Evolutionary conservation across 2,797 vertebrate genomes (phyloP).

Genomic region (Sebastes diaconus): DNA sequence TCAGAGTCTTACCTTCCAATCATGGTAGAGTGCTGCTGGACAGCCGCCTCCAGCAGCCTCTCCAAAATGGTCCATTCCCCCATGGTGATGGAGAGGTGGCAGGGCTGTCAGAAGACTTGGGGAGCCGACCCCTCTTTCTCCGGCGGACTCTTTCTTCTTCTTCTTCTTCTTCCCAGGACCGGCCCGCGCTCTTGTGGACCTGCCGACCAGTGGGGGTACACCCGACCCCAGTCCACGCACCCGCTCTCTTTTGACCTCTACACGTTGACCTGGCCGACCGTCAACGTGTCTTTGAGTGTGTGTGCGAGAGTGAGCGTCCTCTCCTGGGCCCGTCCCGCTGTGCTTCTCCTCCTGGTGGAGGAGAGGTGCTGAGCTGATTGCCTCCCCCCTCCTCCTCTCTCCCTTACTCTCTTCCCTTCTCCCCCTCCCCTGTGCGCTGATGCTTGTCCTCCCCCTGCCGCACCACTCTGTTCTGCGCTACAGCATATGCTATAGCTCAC

Average conservation of each 20-base stretch:
- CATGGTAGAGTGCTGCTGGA: constrained; percentile 94
- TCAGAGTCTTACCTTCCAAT: constrained; percentile 84
- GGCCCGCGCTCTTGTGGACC: constrained; percentile 16
- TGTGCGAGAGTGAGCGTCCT: constrained; percentile 49
- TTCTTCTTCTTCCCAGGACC: constrained; percentile 38
- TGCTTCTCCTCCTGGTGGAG: constrained; percentile 47
- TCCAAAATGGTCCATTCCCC: constrained; percentile 93
- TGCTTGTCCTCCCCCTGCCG: constrained; percentile 77
- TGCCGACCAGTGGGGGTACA: constrained; percentile 8
- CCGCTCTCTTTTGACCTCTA: constrained; percentile 69
- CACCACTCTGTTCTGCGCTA: constrained; percentile 78
- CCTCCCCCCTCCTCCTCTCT: constrained; percentile 33
- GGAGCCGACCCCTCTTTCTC: constrained; percentile 23
- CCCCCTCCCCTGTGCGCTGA: constrained; percentile 68
- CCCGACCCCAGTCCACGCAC: constrained; percentile 31
- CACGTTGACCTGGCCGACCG: constrained; percentile 39
- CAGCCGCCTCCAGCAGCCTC: constrained; percentile 91
- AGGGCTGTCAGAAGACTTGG: constrained; percentile 41
- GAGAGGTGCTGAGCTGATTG: constrained; percentile 72
- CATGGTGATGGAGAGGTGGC: constrained; percentile 75
- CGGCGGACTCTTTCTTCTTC: constrained; percentile 11
- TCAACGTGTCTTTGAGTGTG: constrained; percentile 27
- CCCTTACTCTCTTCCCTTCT: constrained; percentile 28
- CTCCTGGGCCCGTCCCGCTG: constrained; percentile 65
- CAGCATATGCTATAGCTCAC: constrained; percentile 82